Percentiles rank a stretch among this genome's conserved stretches.
These are phyloP conservation scores for Dioctria rufipes DNA, from an alignment of 2,888 invertebrate genomes.

Conservation along the genomic window DNA sequence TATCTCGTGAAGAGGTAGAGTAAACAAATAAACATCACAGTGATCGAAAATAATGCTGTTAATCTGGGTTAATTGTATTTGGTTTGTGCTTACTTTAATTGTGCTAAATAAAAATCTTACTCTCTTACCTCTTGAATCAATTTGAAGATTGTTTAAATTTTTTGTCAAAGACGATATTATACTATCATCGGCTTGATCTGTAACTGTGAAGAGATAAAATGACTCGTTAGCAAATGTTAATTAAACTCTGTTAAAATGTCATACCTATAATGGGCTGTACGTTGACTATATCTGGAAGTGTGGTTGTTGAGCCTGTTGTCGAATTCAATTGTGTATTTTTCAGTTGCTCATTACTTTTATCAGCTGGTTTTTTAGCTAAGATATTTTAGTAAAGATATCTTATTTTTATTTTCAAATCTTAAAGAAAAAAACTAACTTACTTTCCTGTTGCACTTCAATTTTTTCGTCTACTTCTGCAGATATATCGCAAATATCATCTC, in stretches of 20 bases:
- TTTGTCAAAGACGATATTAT: slow-evolving; percentile 23
- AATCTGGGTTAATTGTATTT: too few species aligned
- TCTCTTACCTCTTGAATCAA: slow-evolving; percentile 45
- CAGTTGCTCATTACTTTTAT: background rate
- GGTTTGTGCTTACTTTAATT: too few species aligned
- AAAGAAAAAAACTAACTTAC: too few species aligned
- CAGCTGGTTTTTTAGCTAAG: background rate
- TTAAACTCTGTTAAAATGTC: background rate
- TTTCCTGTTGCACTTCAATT: too few species aligned
- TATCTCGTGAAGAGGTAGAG: too few species aligned
- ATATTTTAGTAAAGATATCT: background rate
- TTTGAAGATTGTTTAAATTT: slow-evolving; percentile 30
- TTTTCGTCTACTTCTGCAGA: background rate
- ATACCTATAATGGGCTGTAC: slow-evolving; percentile 53
- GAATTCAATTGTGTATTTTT: background rate
- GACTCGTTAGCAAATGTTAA: background rate
- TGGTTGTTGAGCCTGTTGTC: background rate
- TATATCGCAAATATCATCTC: background rate
- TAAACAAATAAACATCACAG: too few species aligned
- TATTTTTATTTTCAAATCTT: too few species aligned
- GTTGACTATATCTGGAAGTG: slow-evolving; percentile 58
- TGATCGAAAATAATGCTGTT: too few species aligned
- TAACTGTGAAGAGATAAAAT: background rate
- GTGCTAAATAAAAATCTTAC: background rate
- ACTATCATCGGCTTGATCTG: slow-evolving; percentile 41